phyloP scores from a whole-genome alignment of 92 coral and sea anemone genomes.

The Epizoanthus stellaris region DNA sequence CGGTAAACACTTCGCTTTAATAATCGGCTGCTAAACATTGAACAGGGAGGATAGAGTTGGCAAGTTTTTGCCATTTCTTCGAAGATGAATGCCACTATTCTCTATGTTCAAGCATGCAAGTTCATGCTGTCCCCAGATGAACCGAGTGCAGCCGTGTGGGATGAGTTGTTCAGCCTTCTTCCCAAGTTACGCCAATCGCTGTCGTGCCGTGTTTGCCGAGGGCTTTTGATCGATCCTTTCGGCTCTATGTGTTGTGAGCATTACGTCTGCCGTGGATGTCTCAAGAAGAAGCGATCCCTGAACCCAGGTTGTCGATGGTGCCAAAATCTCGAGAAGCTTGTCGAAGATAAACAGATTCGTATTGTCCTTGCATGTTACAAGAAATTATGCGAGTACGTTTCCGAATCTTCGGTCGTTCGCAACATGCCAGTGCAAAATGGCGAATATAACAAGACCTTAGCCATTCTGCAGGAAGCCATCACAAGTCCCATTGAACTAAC shows the following conservation, averaged over 20 bases:
- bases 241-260: slow-evolving; percentile 94
- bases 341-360: slow-evolving; percentile 83
- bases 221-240: slow-evolving; percentile 88
- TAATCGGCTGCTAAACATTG: no score
- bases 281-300: slow-evolving; percentile 88
- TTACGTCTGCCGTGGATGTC: slow-evolving; percentile 91
- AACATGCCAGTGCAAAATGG: slow-evolving; percentile 73
- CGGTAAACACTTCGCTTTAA: slow-evolving; percentile 39
- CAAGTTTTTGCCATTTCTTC: neutral
- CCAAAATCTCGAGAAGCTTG: slow-evolving; percentile 81
- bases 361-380: slow-evolving; percentile 96
- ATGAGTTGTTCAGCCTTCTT: slow-evolving; percentile 74
- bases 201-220: slow-evolving; percentile 97
- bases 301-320: slow-evolving; percentile 99
- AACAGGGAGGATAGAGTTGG: neutral
- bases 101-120: slow-evolving; percentile 96
- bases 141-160: slow-evolving; percentile 73
- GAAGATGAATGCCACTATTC: slow-evolving; percentile 89
- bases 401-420: slow-evolving; percentile 63
- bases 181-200: slow-evolving; percentile 93
- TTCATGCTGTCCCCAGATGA: slow-evolving; percentile 84
- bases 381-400: slow-evolving; percentile 87
- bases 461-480: slow-evolving; percentile 83
- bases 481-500: slow-evolving; percentile 81
- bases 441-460: slow-evolving; percentile 80